Conservation (phyloP, 2,797 vertebrate genomes). For the Hozukius guyotensis region DNA sequence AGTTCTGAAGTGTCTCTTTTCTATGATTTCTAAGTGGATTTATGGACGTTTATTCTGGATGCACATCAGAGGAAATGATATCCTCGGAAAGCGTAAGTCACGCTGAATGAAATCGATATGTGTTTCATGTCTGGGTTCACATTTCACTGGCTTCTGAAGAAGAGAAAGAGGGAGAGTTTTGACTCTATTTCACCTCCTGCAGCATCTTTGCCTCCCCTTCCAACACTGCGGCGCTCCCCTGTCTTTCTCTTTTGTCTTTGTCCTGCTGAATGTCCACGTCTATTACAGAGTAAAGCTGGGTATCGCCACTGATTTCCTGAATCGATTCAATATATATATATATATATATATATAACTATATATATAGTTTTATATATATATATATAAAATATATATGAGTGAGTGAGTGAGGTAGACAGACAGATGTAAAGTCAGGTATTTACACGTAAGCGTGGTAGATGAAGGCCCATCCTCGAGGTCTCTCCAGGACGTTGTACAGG, state of each 20-base stretch:
- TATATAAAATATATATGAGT: background rate
- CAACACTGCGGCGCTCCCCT: no score
- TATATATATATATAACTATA: background rate
- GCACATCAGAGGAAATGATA: background rate
- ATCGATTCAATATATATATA: background rate
- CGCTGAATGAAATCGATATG: background rate
- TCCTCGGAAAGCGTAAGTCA: background rate
- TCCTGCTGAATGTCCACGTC: no score
- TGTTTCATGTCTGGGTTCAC: background rate
- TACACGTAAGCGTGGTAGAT: constrained; percentile 98
- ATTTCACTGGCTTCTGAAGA: background rate
- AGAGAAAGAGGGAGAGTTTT: background rate
- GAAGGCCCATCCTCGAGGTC: constrained; percentile 97
- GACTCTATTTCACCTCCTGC: no score
- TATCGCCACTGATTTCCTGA: no score
- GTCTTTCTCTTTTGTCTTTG: no score
- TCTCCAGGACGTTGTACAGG: constrained; percentile 96
- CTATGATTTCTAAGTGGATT: background rate
- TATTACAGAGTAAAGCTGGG: no score
- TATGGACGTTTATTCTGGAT: background rate
- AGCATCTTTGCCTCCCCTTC: no score
- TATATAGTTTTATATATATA: background rate
- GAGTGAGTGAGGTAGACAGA: background rate
- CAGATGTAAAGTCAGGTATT: constrained; percentile 59
- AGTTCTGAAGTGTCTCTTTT: background rate